phyloP scores from a whole-genome alignment of 1,140 invertebrate species.

The Trigoniulus corallinus region DNA sequence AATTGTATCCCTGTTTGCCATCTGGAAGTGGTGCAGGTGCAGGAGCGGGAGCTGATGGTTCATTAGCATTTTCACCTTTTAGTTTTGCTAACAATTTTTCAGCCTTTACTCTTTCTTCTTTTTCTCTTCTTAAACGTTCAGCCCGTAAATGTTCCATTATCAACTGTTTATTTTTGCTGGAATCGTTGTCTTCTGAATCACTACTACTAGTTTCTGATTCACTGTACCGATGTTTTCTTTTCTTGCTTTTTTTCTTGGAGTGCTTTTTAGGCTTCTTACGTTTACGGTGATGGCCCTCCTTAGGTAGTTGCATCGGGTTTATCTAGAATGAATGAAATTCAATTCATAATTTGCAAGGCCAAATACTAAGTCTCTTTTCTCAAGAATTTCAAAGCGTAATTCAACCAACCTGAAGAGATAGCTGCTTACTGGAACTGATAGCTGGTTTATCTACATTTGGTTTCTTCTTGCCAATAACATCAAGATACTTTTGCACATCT shows the following conservation, averaged over 20 bases:
- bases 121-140: conserved; percentile 61
- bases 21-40: conserved; percentile 13
- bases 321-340: too few species aligned
- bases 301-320: too few species aligned
- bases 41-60: conserved; percentile 7
- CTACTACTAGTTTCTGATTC: conserved; percentile 1
- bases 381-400: too few species aligned
- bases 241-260: conserved; percentile 15
- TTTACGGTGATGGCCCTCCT: too few species aligned
- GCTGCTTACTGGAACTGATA: too few species aligned
- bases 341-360: too few species aligned
- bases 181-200: conserved; percentile 17
- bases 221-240: conserved; percentile 10
- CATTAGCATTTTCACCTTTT: conserved; percentile 27
- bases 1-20: conserved; percentile 65
- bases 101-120: conserved; percentile 48
- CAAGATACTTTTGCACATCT: conserved; percentile 40
- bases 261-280: conserved; percentile 23
- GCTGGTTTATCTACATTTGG: too few species aligned
- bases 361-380: too few species aligned
- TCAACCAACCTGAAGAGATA: too few species aligned
- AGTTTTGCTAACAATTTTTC: conserved; percentile 48
- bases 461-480: neutral
- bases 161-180: conserved; percentile 19
- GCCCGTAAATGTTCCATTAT: conserved; percentile 55